Base-by-base conservation (phyloP, 2,113 vertebrate genomes). In the Plectropomus leopardus region DNA sequence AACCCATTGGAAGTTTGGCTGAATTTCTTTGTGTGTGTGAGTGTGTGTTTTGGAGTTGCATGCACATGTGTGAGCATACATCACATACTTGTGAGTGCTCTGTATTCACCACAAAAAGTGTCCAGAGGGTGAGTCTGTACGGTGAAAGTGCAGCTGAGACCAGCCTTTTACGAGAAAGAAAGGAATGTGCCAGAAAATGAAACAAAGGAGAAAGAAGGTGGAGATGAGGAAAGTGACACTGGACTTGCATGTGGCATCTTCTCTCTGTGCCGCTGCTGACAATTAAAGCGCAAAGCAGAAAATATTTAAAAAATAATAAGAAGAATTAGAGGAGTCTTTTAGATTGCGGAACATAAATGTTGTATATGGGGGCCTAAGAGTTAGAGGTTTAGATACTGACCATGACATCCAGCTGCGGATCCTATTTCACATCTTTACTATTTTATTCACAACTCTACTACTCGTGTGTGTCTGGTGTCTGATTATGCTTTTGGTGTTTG, bases 131-230 rank as follows among this genome's bases (percentile, higher is more conserved):
- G 60, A 76, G 59, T 66, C 15, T 44, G 0, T 24, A 17, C 8
- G 6, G 73, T 17, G 42, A 65, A 63, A 63, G 26, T 75, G 65
- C 24, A 68, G 45, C 75, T 1, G 28, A 67, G 63, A 48, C 63
- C 66, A 40, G 3, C 10, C 32, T 80, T 84, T 86, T 50, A 64
- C 64, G 57, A 77, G 72, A 73, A 28, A 58, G 66, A 73, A 17
- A 78, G 48, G 64, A 70, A 80, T 87, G 83, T 80, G 23, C 7
- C 19, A 42, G 61, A 45, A 76, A 67, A 65, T 73, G 23, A 83
- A 77, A 65, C 0, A 13, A 67, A 61, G 19, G n/a, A 71, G 11
- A 71, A 73, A 51, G 11, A 72, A 64, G 19, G 17, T 16, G 57
- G 2, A 48, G 44, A 68, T 24, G 11, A 26, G 21, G 9, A 44